Conservation (phyloP, 2,888 invertebrate genomes). For the Agrypnus murinus region DNA sequence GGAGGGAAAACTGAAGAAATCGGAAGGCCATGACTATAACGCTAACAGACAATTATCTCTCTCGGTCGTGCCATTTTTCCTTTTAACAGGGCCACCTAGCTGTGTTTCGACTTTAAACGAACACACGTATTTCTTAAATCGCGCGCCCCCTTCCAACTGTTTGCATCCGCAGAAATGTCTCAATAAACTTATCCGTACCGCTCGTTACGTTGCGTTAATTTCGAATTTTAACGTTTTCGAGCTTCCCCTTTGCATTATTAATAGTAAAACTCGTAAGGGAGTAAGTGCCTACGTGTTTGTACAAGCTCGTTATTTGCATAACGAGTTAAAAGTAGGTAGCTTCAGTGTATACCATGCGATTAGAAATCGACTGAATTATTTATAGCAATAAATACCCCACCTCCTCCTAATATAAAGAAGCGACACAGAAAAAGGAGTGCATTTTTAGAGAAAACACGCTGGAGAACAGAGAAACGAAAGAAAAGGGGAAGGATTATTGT, state of each 20-base stretch:
- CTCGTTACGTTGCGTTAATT: slow-evolving; percentile 17
- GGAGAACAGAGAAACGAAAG: background rate
- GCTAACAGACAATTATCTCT: slow-evolving; percentile 63
- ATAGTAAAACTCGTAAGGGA: slow-evolving; percentile 11
- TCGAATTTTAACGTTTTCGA: slow-evolving; percentile 15
- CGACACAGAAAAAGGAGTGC: background rate
- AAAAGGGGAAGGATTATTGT: no score
- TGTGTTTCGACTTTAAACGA: slow-evolving; percentile 41
- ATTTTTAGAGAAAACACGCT: slow-evolving; percentile 10
- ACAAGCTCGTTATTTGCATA: background rate
- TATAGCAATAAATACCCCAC: background rate
- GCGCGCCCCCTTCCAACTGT: no score
- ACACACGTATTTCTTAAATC: slow-evolving; percentile 25
- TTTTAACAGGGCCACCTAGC: slow-evolving; percentile 26
- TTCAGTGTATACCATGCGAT: background rate
- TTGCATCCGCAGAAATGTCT: slow-evolving; percentile 2
- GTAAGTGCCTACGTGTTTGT: background rate
- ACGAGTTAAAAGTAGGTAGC: background rate
- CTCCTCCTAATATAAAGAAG: no score
- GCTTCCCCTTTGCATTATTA: slow-evolving; percentile 9
- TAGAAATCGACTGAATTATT: slow-evolving; percentile 13
- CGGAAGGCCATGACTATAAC: slow-evolving; percentile 60
- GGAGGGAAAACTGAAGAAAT: slow-evolving; percentile 55
- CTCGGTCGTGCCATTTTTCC: slow-evolving; percentile 46
- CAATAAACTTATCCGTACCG: slow-evolving; percentile 2